Evolutionary conservation across 2,888 invertebrate species (phyloP), one percentile per base, ranked within the genome.

Genomic region (Apotomis capreana): DNA sequence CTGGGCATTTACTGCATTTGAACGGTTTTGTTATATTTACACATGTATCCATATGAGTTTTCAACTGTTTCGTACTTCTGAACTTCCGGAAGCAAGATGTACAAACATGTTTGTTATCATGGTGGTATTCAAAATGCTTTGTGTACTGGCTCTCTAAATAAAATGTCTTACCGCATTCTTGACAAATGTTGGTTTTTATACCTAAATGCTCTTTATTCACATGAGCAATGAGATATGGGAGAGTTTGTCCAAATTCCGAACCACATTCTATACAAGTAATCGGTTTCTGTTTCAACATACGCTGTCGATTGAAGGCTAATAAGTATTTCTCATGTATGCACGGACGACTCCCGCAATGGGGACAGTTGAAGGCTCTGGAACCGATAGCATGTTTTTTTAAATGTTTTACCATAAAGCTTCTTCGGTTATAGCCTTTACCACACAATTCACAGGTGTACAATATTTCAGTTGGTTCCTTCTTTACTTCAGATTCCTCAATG

Each of bases 131-230:
- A 9, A 61, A 57, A 46, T 71, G 70, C 51, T 40, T 71, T n/a
- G 49, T 55, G 55, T 61, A 71, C 3, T 61, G 61, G 12, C 49
- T 55, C 6, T 61, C 46, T 44, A 61, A 40, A 51, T 67, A 57
- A 26, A 71, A 71, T 15, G 54, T 37, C n/a, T 51, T 26, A 1
- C 70, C 70, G 5, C 70, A 71, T n/a, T 60, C 46, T 44, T 67
- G 6, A 55, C 70, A 71, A 15, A 13, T 36, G n/a, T 40, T 61
- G 5, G 69, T 13, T n/a, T 46, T 60, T n/a, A 71, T 61, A 58
- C 58, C 13, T 10, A 72, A 68, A 52, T 72, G 71, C 3, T 62
- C 58, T 36, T 72, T 72, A 46, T 72, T 72, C 26, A 68, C 71
- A 68, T 72, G 71, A 4, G 57, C 52, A 0, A 72, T 68, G 3